These are phyloP conservation scores for Takifugu bimaculatus DNA, from an alignment of 2,113 vertebrate genomes.

Conservation along the genomic window DNA sequence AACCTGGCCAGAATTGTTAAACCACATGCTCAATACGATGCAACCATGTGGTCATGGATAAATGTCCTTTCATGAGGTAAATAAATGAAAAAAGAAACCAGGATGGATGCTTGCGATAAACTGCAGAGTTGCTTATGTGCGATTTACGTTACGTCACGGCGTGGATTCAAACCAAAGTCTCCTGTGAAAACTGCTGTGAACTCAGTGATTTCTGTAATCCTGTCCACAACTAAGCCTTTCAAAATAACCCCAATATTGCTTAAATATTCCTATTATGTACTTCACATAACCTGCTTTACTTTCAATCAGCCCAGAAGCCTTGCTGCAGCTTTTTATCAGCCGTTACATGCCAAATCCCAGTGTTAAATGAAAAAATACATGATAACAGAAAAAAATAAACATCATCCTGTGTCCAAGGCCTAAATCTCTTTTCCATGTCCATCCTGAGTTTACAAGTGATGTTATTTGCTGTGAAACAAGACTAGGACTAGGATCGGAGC, in stretches of 20 bases:
- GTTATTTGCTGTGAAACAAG: constrained; percentile 75
- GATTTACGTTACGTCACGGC: not conserved
- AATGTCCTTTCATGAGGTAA: constrained; percentile 6
- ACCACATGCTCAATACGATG: constrained; percentile 33
- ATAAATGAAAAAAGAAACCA: not conserved
- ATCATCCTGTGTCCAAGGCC: constrained; percentile 51
- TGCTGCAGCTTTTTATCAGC: constrained; percentile 61
- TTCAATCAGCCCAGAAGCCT: constrained; percentile 66
- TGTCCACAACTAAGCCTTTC: constrained; percentile 47
- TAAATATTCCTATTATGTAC: constrained; percentile 63
- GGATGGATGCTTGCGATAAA: not conserved
- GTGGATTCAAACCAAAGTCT: constrained; percentile 11
- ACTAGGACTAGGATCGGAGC: constrained; percentile 68
- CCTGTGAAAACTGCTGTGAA: constrained; percentile 16
- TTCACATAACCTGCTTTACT: constrained; percentile 64
- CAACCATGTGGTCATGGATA: not conserved
- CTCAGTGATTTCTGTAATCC: constrained; percentile 14
- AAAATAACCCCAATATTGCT: constrained; percentile 70
- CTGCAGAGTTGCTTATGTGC: not conserved
- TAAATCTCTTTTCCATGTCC: constrained; percentile 74
- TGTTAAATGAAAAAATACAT: constrained; percentile 68
- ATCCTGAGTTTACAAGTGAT: constrained; percentile 69
- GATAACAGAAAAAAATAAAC: constrained; percentile 61
- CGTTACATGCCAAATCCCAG: constrained; percentile 70
- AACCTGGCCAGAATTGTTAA: constrained; percentile 34